Evolutionary conservation across 2,797 vertebrate species (phyloP).

Genomic region (Peromyscus melanophrys): DNA sequence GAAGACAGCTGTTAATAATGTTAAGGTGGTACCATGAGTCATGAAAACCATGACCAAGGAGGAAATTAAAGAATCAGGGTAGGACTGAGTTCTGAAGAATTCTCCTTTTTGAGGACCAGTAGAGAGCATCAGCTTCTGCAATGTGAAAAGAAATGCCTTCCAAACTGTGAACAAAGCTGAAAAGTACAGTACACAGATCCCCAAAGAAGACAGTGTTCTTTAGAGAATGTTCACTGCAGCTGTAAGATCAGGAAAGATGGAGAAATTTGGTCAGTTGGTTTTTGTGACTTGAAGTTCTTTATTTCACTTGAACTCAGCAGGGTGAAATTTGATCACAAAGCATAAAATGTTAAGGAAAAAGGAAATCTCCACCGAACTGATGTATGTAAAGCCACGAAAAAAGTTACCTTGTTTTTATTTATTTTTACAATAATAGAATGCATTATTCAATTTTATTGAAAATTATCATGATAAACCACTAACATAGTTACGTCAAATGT

Average conservation of each 20-base stretch:
- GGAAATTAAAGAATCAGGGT: background rate
- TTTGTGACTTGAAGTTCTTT: constrained; percentile 35
- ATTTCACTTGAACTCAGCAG: constrained; percentile 33
- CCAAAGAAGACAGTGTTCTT: background rate
- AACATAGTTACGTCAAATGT: background rate
- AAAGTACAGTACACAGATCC: background rate
- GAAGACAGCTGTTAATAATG: background rate
- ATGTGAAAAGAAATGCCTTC: background rate
- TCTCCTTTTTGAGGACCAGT: background rate
- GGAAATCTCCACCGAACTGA: background rate
- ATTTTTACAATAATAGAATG: constrained; percentile 24
- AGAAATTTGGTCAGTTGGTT: background rate
- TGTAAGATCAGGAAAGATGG: background rate
- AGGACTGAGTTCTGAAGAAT: background rate
- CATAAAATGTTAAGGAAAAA: background rate
- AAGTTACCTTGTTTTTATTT: background rate
- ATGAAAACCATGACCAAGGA: background rate
- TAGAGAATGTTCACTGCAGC: background rate
- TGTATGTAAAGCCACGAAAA: background rate
- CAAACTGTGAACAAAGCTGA: background rate
- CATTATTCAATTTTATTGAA: constrained; percentile 25
- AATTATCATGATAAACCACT: background rate
- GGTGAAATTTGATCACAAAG: constrained; percentile 43
- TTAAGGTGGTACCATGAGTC: background rate
- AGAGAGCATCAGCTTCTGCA: background rate